A percentile compares a stretch with the other conserved stretches of the same genome.
These are phyloP conservation scores for Pemphigus obesinymphae DNA, from an alignment of 1,140 invertebrate species.

Conservation along the genomic window DNA sequence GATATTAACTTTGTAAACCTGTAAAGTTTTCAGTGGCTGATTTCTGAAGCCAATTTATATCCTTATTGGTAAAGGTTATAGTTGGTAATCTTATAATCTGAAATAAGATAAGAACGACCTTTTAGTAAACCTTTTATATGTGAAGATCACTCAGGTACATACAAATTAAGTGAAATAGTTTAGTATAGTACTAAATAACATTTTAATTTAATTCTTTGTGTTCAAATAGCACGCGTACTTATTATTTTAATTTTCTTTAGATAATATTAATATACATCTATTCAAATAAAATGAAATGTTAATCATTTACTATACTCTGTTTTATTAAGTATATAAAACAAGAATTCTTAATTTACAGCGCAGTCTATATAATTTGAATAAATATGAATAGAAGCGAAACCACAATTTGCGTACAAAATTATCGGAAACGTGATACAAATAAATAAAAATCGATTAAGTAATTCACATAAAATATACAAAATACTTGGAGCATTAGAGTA, in stretches of 20 bases:
- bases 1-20: constrained; percentile 8
- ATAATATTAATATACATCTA: too few species aligned
- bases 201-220: too few species aligned
- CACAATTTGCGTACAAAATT: not conserved
- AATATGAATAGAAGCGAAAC: not conserved
- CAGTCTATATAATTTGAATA: too few species aligned
- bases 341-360: too few species aligned
- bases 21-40: constrained; percentile 29
- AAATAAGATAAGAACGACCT: not conserved
- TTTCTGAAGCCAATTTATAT: constrained; percentile 15
- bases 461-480: not conserved
- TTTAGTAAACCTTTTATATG: not conserved
- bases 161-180: not conserved
- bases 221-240: too few species aligned
- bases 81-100: not conserved
- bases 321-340: too few species aligned
- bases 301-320: too few species aligned
- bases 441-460: not conserved
- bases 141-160: not conserved
- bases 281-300: too few species aligned
- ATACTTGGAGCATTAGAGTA: not conserved
- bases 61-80: not conserved
- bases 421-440: not conserved
- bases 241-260: too few species aligned
- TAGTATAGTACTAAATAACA: too few species aligned